Percentiles rank a stretch among this genome's conserved stretches.
Evolutionary conservation across 2,888 invertebrate genomes (phyloP).

Genomic region (Cryptocephalus primarius): DNA sequence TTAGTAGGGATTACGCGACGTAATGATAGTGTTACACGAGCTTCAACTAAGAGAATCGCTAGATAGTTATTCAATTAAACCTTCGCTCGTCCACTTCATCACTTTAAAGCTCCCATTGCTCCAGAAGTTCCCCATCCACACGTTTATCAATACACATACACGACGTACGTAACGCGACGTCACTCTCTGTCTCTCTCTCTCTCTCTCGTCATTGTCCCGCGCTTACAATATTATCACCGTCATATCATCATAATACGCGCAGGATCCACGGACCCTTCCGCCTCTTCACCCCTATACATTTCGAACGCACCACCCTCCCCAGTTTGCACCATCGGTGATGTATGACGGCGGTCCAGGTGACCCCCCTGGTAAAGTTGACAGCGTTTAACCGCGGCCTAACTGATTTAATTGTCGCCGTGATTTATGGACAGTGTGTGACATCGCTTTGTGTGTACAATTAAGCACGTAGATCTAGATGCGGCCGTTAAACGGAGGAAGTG

Average conservation of each 20-base stretch:
- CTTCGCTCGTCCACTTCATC: no score
- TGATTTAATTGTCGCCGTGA: conserved; percentile 35
- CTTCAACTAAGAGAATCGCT: no score
- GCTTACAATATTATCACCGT: not conserved
- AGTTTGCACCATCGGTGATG: not conserved
- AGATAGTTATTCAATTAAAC: no score
- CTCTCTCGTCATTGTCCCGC: not conserved
- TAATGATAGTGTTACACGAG: no score
- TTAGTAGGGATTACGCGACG: no score
- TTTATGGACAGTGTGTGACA: conserved; percentile 30
- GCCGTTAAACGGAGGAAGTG: not conserved
- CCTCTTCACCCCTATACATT: not conserved
- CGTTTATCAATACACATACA: no score
- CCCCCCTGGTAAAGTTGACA: conserved; percentile 29
- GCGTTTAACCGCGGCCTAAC: conserved; percentile 31
- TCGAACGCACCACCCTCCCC: not conserved
- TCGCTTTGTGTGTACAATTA: conserved; percentile 20
- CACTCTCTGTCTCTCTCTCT: not conserved
- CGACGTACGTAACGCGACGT: no score
- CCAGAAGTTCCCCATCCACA: no score
- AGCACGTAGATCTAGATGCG: no score
- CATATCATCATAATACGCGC: not conserved
- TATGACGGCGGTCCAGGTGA: conserved; percentile 25
- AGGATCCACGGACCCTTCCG: not conserved
- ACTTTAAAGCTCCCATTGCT: no score